Evolutionary conservation across 2,888 invertebrate genomes (phyloP), one percentile per base, ranked within the genome.

Genomic region (Eucera pruinosa): DNA sequence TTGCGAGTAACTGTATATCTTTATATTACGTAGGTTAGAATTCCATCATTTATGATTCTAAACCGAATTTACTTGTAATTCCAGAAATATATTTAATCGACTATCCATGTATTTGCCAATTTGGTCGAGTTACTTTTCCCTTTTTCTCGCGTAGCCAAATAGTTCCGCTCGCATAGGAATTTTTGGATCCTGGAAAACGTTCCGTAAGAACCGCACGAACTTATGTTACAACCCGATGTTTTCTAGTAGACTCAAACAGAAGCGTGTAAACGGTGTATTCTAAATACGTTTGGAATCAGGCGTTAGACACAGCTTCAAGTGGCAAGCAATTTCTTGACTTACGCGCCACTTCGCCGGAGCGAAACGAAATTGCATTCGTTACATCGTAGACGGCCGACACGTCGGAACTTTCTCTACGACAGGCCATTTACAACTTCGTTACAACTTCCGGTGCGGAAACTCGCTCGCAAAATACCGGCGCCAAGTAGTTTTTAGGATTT

Each of bases 361-460:
- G 62, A 74, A 83, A 52, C 73, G 76, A 81, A 83, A 83, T 84
- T 84, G 79, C 81, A 81, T 84, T 83, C 81, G 78, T 84, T 84
- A 83, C 71, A 67, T 54, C 73, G 67, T 47, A 65, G 81, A 62
- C 70, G 66, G 54, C 62, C 75, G 66, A 72, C 81, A 57, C 71
- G 66, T 69, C 55, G 48, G n/a, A 84, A 84, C 66, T 84, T 81
- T 81, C 47, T 65, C 81, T 50, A 65, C 72, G 73, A 48, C 73
- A 60, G 70, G 52, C 79, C 71, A 78, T 81, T 83, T 83, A 79
- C 83, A 83, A 83, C 84, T 83, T 83, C 64, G 74, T 84, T 83
- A 74, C 81, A 81, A 83, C 71, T 83, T 78, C n/a, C 61, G 9
- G 25, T 9, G 20, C 9, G 70, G 45, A 68, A 83, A 64, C 72